A percentile compares a stretch with the other conserved stretches of the same genome.
These are phyloP conservation scores for Brenthis daphne DNA, from an alignment of 2,888 invertebrate genomes.

Conservation along the genomic window DNA sequence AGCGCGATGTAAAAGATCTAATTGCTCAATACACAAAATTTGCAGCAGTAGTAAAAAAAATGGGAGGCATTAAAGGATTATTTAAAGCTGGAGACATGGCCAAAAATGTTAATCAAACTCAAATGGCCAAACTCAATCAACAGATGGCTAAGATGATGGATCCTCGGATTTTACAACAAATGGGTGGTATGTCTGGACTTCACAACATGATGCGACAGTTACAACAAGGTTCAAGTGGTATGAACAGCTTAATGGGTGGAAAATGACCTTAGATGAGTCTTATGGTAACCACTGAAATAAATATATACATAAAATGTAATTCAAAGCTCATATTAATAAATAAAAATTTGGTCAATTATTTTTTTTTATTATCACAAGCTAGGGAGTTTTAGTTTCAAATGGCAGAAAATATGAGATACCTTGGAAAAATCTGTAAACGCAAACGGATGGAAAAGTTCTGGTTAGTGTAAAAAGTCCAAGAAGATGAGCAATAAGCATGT, in stretches of 20 bases:
- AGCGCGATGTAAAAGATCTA: slow-evolving; percentile 97
- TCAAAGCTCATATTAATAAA: slow-evolving; percentile 29
- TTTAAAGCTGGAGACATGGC: slow-evolving; percentile 99
- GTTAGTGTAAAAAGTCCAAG: no score
- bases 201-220: slow-evolving; percentile 99
- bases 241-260: slow-evolving; percentile 84
- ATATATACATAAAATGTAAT: slow-evolving; percentile 19
- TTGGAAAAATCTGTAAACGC: no score
- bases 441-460: no score
- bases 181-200: slow-evolving; percentile 97
- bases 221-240: slow-evolving; percentile 84
- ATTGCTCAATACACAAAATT: slow-evolving; percentile 99
- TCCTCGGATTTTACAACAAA: slow-evolving; percentile 97
- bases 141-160: slow-evolving; percentile 99
- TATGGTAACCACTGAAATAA: slow-evolving; percentile 39
- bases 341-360: slow-evolving; percentile 20
- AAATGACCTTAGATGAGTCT: slow-evolving; percentile 64
- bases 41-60: slow-evolving; percentile 99
- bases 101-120: slow-evolving; percentile 98
- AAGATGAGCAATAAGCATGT: no score
- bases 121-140: slow-evolving; percentile 99
- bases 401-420: no score
- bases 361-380: slow-evolving; percentile 5
- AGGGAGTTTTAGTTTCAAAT: no score
- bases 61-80: slow-evolving; percentile 99